Evolutionary conservation across 2,113 vertebrate genomes (phyloP).

Genomic region (Platichthys stellatus): DNA sequence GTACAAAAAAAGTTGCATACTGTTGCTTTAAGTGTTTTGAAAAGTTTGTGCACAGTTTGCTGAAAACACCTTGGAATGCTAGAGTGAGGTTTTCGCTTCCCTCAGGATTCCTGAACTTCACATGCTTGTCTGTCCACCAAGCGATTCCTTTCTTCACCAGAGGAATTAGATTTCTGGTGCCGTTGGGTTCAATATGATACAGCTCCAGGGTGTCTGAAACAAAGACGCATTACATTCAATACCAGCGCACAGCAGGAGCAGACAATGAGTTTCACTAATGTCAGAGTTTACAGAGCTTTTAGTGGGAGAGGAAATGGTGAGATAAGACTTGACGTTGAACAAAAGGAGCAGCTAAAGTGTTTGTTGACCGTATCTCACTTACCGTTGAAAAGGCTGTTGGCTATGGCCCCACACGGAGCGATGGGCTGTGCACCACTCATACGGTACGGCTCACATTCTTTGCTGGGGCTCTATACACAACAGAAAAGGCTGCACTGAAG

Average conservation of each 20-base stretch:
- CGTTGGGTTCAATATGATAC: conserved; percentile 82
- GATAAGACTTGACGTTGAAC: background rate
- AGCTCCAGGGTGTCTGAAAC: conserved; percentile 90
- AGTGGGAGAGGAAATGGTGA: too few relatives aligned
- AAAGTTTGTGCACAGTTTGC: background rate
- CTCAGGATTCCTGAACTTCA: conserved; percentile 96
- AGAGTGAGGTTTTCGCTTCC: conserved; percentile 84
- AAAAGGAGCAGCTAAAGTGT: background rate
- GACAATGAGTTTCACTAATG: background rate
- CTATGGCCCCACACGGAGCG: conserved; percentile 97
- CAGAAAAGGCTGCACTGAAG: background rate
- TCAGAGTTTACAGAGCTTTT: background rate
- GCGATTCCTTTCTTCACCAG: conserved; percentile 94
- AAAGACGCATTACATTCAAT: background rate
- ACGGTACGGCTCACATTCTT: conserved; percentile 95
- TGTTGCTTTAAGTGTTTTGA: too few relatives aligned
- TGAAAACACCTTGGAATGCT: conserved; percentile 87
- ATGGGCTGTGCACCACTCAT: conserved; percentile 84
- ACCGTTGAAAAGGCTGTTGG: conserved; percentile 99
- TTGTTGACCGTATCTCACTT: conserved; percentile 35
- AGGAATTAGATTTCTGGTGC: conserved; percentile 74
- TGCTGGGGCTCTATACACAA: conserved; percentile 88
- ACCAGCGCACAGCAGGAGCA: background rate
- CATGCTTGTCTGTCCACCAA: conserved; percentile 99
- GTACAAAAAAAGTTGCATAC: too few relatives aligned